phyloP scores from a whole-genome alignment of 2,888 invertebrate genomes.

The Lithophane semibrunnea region DNA sequence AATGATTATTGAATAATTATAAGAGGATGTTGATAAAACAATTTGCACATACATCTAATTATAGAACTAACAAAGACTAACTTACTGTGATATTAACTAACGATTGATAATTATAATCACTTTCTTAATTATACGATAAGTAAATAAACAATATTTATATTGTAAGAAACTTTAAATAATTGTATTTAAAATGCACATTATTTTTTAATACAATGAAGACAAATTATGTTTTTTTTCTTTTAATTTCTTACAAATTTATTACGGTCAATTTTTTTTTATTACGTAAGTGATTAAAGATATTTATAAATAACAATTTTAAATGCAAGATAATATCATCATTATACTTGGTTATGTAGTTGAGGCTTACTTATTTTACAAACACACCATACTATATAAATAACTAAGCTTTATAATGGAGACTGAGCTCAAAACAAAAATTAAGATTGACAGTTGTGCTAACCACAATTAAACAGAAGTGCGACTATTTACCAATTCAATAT shows the following conservation, averaged over 20 bases:
- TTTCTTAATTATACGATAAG: conserved; percentile 1
- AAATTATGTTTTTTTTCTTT: background rate
- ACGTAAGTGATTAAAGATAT: background rate
- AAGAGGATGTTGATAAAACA: conserved; percentile 43
- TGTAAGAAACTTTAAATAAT: conserved; percentile 1
- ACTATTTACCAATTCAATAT: conserved; percentile 36
- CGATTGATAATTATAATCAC: background rate
- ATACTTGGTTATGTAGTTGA: background rate
- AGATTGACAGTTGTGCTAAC: conserved; percentile 26
- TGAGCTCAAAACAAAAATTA: conserved; percentile 2
- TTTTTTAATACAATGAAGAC: background rate
- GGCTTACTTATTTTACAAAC: background rate
- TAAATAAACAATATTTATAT: conserved; percentile 8
- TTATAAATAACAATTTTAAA: conserved; percentile 15
- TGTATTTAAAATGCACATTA: conserved; percentile 13
- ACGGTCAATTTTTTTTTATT: background rate
- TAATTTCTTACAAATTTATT: background rate
- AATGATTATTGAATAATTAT: conserved; percentile 47
- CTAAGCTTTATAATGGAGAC: background rate
- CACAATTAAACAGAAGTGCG: conserved; percentile 9
- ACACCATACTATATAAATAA: conserved; percentile 1
- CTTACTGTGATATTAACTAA: conserved; percentile 15
- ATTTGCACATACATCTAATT: conserved; percentile 31
- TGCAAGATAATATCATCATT: background rate
- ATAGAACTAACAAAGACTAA: conserved; percentile 23